Conservation (phyloP, 2,797 vertebrate species). For the Leptatherina wallacei region DNA sequence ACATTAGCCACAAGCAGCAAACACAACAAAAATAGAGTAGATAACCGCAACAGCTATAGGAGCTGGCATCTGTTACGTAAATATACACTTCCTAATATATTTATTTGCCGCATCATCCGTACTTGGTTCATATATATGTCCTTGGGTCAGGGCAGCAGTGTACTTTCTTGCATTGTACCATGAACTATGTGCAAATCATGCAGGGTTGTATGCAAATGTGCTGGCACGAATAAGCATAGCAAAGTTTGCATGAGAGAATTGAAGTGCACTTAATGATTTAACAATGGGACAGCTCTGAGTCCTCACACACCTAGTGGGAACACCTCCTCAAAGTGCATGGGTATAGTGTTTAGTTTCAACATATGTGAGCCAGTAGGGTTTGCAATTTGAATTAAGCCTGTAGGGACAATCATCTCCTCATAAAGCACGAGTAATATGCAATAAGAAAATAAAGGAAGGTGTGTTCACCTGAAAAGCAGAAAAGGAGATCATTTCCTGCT, state of each 20-base stretch:
- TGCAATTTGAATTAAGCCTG: neutral
- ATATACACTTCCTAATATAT: neutral
- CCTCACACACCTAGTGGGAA: neutral
- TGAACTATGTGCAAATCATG: neutral
- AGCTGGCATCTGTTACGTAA: neutral
- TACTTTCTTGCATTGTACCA: neutral
- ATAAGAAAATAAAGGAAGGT: neutral
- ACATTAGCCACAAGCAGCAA: neutral
- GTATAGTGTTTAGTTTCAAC: neutral
- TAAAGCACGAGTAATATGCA: neutral
- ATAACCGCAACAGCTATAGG: neutral
- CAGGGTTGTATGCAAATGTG: neutral
- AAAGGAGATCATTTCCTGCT: neutral
- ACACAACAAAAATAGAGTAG: neutral
- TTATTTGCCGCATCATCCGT: neutral
- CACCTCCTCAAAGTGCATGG: neutral
- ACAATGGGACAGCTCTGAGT: neutral
- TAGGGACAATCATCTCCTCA: neutral
- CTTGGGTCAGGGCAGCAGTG: neutral
- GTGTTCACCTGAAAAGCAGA: too few relatives aligned
- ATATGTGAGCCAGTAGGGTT: neutral
- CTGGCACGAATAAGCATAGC: neutral
- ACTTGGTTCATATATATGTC: neutral
- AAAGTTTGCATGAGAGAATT: neutral
- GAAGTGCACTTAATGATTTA: neutral